Base-by-base conservation (phyloP, 2,888 invertebrate genomes). In the Adelphocoris suturalis region DNA sequence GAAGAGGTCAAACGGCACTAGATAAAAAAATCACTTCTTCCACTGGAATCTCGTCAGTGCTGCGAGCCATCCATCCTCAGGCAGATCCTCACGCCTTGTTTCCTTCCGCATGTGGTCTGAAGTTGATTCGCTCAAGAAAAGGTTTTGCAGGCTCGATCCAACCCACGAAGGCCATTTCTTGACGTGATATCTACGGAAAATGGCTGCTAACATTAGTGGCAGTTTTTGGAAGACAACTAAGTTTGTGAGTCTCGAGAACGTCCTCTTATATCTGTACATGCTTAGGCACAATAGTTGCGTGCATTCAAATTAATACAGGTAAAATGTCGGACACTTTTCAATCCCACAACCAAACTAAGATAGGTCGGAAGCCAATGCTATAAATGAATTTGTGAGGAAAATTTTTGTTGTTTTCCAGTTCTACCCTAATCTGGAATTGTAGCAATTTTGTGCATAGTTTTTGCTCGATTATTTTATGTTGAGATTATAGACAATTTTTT, bases 191-290 rank as follows among this genome's bases (percentile, higher is more conserved):
- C 16, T 16, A n/a, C 12, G 28, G 14, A 14, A 75, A 68, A 86
- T 86, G 86, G 76, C 86, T n/a, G 76, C 78, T 23, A 88, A 78
- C 19, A 88, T 88, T 1, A 76, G 47, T 27, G 87, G 87, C 4
- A 87, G 76, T 37, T 78, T 76, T 78, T 88, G 88, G 88, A 78
- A 78, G 52, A 52, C 76, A 9, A 80, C 76, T n/a, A 88, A 80
- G 78, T 88, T 55, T 19, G 88, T 88, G n/a, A 88, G 88, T 87
- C 47, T n/a, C 12, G 28, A 37, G 2, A 37, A 7, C 37, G 7
- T 37, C n/a, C n/a, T n/a, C 37, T 4, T 37, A 37, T 7, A 37
- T 37, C 37, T 37, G 37, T 37, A 37, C 7, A 37, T 37, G 7
- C 37, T 37, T 37, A 37, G 37, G 3, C 7, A 37, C 7, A 37